Conservation (phyloP, 37 sponge, comb jelly and placozoan genomes). For the Amphimedon queenslandica region DNA sequence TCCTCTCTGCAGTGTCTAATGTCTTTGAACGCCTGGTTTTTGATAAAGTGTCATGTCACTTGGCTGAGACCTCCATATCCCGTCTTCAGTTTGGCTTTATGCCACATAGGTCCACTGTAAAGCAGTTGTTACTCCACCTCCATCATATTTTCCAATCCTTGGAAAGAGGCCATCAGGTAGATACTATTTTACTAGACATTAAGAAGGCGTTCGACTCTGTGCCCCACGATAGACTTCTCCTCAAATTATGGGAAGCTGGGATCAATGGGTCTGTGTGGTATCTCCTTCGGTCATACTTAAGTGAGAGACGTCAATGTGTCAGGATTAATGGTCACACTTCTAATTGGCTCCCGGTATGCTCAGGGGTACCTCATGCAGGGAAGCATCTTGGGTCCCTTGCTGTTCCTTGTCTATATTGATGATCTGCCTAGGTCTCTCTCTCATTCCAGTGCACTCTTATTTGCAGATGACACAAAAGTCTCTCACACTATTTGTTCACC, state of each 20-base stretch:
- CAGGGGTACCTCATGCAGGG: conserved; percentile 18
- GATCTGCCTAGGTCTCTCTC: no score
- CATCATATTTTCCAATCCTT: conserved; percentile 48
- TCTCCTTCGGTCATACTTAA: conserved; percentile 5
- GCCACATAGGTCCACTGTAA: conserved; percentile 9
- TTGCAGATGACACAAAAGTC: no score
- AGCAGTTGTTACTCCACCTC: conserved; percentile 42
- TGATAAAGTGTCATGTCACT: neutral
- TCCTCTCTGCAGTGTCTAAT: neutral
- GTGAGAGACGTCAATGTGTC: neutral
- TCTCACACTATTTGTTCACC: no score
- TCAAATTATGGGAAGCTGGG: conserved; percentile 6
- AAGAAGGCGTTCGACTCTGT: conserved; percentile 28
- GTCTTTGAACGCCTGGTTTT: neutral
- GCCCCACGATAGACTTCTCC: conserved; percentile 14
- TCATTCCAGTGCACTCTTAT: no score
- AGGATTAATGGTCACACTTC: neutral
- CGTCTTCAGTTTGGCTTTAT: neutral
- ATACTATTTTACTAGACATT: conserved; percentile 7
- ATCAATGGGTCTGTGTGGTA: conserved; percentile 2
- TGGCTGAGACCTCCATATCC: neutral
- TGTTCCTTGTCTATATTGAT: no score
- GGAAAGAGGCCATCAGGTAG: no score
- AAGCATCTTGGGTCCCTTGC: no score
- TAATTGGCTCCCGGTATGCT: conserved; percentile 6